A percentile compares a stretch with the other conserved stretches of the same genome.
phyloP scores from a whole-genome alignment of 2,888 invertebrate genomes.

The Polyommatus iphigenia region DNA sequence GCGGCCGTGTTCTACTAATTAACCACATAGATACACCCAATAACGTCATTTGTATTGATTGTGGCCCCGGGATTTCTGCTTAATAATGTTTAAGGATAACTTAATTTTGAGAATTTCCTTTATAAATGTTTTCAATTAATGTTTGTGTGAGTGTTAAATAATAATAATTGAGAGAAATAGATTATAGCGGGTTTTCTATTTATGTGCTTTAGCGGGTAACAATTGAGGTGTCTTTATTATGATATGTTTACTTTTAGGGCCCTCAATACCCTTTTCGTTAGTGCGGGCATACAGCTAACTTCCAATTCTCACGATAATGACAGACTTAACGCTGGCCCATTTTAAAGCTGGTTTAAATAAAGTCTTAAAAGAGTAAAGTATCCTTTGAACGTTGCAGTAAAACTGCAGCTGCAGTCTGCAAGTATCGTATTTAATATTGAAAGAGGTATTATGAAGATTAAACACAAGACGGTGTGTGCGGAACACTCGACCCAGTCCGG shows the following conservation, averaged over 20 bases:
- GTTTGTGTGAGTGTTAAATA: too few species aligned
- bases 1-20: background rate
- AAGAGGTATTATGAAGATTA: slow-evolving; percentile 2
- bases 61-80: background rate
- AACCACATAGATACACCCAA: background rate
- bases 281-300: background rate
- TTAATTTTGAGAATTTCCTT: background rate
- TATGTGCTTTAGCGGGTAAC: too few species aligned
- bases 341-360: background rate
- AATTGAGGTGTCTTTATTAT: too few species aligned
- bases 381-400: background rate
- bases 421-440: slow-evolving; percentile 11
- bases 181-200: too few species aligned
- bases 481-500: background rate
- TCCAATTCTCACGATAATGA: background rate
- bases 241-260: too few species aligned
- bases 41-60: background rate
- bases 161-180: too few species aligned
- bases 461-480: background rate
- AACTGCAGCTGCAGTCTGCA: background rate
- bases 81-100: background rate
- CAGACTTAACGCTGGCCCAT: background rate
- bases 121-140: too few species aligned
- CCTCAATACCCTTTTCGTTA: background rate
- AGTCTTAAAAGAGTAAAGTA: background rate